phyloP scores from a whole-genome alignment of 2,797 vertebrate species.

The Peromyscus melanophrys region DNA sequence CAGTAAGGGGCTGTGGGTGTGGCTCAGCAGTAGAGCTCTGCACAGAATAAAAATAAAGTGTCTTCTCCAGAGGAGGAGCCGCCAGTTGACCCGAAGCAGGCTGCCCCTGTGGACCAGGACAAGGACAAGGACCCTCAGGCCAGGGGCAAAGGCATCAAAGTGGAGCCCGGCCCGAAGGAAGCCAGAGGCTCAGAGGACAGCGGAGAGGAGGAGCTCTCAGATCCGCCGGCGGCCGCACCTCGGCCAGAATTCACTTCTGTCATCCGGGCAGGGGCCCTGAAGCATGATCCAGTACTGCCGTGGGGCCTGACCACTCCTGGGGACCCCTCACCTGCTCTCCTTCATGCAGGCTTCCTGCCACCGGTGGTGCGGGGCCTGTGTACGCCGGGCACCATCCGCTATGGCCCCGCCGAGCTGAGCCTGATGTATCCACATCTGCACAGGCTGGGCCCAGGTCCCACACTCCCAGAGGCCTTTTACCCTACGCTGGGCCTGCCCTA shows the following conservation, averaged over 20 bases:
- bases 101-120: conserved; percentile 62
- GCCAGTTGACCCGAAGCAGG: conserved; percentile 81
- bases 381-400: conserved; percentile 95
- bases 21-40: background rate
- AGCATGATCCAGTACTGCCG: conserved; percentile 58
- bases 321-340: conserved; percentile 84
- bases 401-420: conserved; percentile 94
- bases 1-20: background rate
- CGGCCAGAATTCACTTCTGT: conserved; percentile 87
- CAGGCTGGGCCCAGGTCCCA: conserved; percentile 91
- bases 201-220: background rate
- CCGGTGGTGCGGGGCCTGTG: conserved; percentile 92
- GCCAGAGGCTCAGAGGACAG: conserved; percentile 85
- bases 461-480: conserved; percentile 92
- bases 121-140: background rate
- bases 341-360: conserved; percentile 91
- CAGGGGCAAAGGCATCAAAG: conserved; percentile 81
- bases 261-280: conserved; percentile 92
- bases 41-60: background rate
- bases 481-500: conserved; percentile 92
- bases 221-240: background rate
- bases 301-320: conserved; percentile 83
- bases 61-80: conserved; percentile 58
- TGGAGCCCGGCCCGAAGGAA: conserved; percentile 75
- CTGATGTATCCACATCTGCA: conserved; percentile 94